These are phyloP conservation scores for Auanema freiburgensis DNA, from an alignment of 2,888 invertebrate genomes.

Conservation along the genomic window DNA sequence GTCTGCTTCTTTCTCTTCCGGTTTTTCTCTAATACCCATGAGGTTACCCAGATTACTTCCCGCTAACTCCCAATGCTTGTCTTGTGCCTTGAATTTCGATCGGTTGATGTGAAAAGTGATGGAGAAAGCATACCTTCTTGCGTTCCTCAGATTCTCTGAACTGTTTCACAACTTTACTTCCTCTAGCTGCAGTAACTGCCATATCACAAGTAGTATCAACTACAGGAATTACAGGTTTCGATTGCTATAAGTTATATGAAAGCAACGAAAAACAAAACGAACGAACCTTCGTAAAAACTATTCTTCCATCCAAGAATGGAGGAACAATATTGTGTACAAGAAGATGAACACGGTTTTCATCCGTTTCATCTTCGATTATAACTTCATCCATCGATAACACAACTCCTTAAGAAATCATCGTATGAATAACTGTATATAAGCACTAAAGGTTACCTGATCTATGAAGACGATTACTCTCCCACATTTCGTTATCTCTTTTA, in stretches of 20 bases:
- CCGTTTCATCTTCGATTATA: constrained; percentile 76
- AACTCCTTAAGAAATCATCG: constrained; percentile 32
- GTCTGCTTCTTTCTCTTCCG: constrained; percentile 73
- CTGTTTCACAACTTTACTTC: constrained; percentile 83
- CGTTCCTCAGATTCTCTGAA: constrained; percentile 94
- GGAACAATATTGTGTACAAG: constrained; percentile 97
- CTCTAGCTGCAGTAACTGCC: constrained; percentile 92
- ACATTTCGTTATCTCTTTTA: constrained; percentile 91
- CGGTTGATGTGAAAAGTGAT: neutral
- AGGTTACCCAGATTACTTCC: constrained; percentile 94
- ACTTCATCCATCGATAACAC: constrained; percentile 71
- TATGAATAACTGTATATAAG: neutral
- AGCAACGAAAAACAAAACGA: neutral
- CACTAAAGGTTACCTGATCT: constrained; percentile 69
- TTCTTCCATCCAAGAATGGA: constrained; percentile 95
- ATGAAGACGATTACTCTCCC: constrained; percentile 97
- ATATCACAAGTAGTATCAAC: constrained; percentile 93
- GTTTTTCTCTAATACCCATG: constrained; percentile 82
- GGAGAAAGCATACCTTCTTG: constrained; percentile 73
- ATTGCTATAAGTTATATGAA: constrained; percentile 22
- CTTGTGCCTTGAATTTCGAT: constrained; percentile 71
- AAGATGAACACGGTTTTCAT: constrained; percentile 87
- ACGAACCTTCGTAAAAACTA: constrained; percentile 86
- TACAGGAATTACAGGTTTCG: constrained; percentile 51
- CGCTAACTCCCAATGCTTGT: constrained; percentile 97